phyloP scores from a whole-genome alignment of 2,888 invertebrate genomes.

The Agriotes lineatus region DNA sequence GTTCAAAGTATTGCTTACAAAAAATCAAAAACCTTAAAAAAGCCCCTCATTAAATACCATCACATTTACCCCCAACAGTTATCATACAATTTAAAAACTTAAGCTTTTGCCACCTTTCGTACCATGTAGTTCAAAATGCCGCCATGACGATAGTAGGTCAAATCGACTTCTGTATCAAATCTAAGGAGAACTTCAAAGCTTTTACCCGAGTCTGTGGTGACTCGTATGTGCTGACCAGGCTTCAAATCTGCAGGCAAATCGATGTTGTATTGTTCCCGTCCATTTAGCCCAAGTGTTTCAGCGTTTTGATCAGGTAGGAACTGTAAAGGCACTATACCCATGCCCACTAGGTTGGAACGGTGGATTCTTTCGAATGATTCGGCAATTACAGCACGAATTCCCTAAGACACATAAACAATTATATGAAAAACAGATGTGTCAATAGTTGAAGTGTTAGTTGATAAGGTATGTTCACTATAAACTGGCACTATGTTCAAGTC shows the following conservation, averaged over 20 bases:
- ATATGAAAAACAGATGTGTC: too few species aligned
- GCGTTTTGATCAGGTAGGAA: slow-evolving; percentile 86
- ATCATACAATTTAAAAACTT: too few species aligned
- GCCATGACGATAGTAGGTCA: slow-evolving; percentile 92
- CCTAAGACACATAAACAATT: slow-evolving; percentile 66
- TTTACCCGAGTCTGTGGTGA: slow-evolving; percentile 65
- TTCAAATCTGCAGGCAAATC: slow-evolving; percentile 76
- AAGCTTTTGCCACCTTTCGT: slow-evolving; percentile 73
- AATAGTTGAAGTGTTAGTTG: too few species aligned
- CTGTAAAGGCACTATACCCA: slow-evolving; percentile 97
- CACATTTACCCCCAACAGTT: not conserved
- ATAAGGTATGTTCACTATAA: too few species aligned
- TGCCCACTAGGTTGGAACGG: slow-evolving; percentile 96
- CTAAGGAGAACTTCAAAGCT: slow-evolving; percentile 84
- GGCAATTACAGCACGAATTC: slow-evolving; percentile 94
- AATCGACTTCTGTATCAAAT: slow-evolving; percentile 97
- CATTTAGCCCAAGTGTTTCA: slow-evolving; percentile 83
- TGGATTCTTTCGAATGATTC: slow-evolving; percentile 98
- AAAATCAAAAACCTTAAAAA: not conserved
- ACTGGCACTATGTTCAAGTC: too few species aligned
- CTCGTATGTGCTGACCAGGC: slow-evolving; percentile 81
- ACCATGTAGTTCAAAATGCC: slow-evolving; percentile 99
- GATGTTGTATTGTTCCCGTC: slow-evolving; percentile 84
- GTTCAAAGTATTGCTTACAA: slow-evolving; percentile 1
- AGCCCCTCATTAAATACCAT: not conserved